Evolutionary conservation across 2,888 invertebrate species (phyloP), one percentile per base, ranked within the genome.

Genomic region (Lacanobia oleracea): DNA sequence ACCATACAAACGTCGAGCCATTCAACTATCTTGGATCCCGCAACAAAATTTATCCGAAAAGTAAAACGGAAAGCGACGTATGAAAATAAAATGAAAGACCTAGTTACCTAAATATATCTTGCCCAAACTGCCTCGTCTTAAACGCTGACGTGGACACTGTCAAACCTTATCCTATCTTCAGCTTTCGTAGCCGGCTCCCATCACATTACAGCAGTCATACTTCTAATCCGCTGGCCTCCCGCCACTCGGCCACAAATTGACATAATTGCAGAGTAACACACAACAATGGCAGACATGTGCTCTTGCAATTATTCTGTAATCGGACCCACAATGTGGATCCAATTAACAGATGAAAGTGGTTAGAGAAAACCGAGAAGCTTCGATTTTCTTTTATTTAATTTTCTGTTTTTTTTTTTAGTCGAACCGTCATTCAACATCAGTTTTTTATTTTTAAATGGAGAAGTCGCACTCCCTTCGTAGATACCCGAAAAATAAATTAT

Each of bases 261-360:
- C 86, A 79, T 89, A 89, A 88, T 88, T 88, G 79, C 61, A 66
- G n/a, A 37, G 65, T 61, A 80, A 87, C 84, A 75, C 48, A 60
- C 73, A 79, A 87, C 76, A 59, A 72, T 57, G 53, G 51, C 43
- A 56, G 87, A 86, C 87, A 73, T 75, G 65, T 86, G 87, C 65
- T 84, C 76, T 73, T 67, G 75, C 87, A 86, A 89, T 90, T 89
- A 88, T 84, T 59, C 64, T 64, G 79, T 88, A 89, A 90, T 87
- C 86, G 79, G 81, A 84, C 86, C 77, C 86, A 79, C 79, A 84
- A 89, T 83, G 85, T 72, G 79, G 72, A 87, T 85, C 77, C 84
- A 88, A 89, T 90, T 90, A 90, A 82, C 75, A 78, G 76, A 86
- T 86, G 85, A 86, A 88, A 86, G 73, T 78, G 84, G 78, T 65